Evolutionary conservation across 2,113 vertebrate genomes (phyloP), one percentile per base, ranked within the genome.

Genomic region (Neodontobutis hainanensis): DNA sequence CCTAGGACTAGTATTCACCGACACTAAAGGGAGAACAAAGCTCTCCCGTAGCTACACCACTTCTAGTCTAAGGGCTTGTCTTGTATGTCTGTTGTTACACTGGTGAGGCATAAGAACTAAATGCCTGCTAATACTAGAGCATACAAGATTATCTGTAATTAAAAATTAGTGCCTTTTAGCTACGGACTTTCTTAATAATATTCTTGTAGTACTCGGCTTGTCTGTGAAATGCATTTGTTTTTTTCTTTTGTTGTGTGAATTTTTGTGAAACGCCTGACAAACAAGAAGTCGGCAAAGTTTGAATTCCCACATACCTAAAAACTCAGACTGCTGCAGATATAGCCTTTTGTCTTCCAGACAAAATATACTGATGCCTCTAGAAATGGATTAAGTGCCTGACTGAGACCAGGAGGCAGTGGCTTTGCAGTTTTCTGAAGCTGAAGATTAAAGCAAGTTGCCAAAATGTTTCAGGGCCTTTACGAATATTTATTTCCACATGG

Each of bases 301-400:
- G 67, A 77, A 65, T 68, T 38, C 36, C 64, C 68, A 71, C 16
- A 1, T 7, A 14, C 35, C 35, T 62, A 57, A 70, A n/a, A 15
- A 12, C 19, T 61, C 32, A 40, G 19, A 27, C 19, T 56, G 58
- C 42, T 70, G n/a, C 38, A 51, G 27, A 69, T 49, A 76, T 16
- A 65, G 73, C 44, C 63, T 60, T 76, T 68, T 74, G 75, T 84
- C 73, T 88, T 86, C 87, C 83, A 70, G 68, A 85, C 3, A 32
- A 64, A 16, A 2, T 68, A 65, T 73, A 11, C 53, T 69, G 70
- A 75, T 75, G 82, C 83, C 49, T 87, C 51, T 73, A 77, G 58
- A 47, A 61, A 35, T 8, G 61, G 71, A 85, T 70, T 12, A 89
- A 91, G 85, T 91, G 88, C 87, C 89, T 91, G 86, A 75, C 61